Percentiles rank a stretch among this genome's conserved stretches.
phyloP scores from a whole-genome alignment of 1,140 invertebrate genomes.

The Lysiphlebus fabarum region DNA sequence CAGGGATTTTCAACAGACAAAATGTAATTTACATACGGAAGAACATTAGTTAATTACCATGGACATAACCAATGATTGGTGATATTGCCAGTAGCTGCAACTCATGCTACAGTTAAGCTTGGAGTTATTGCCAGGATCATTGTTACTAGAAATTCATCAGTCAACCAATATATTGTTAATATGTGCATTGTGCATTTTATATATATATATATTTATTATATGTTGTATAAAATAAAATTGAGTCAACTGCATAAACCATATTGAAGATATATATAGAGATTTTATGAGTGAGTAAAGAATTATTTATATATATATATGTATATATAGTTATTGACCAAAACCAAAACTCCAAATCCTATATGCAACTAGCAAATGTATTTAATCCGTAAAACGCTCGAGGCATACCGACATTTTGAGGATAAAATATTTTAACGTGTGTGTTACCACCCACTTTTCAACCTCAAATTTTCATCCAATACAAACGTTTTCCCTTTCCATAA shows the following conservation, averaged over 20 bases:
- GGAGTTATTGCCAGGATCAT: constrained; percentile 55
- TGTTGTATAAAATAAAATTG: background rate
- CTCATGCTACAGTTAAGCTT: constrained; percentile 49
- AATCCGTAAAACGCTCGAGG: constrained; percentile 27
- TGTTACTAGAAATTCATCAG: constrained; percentile 53
- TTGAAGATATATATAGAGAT: constrained; percentile 1
- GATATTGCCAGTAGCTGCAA: constrained; percentile 45
- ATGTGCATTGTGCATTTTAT: too few species aligned
- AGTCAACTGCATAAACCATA: too few species aligned
- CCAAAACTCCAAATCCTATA: constrained; percentile 13
- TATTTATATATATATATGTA: background rate
- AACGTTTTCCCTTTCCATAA: background rate
- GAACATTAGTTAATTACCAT: constrained; percentile 56
- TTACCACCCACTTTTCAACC: background rate
- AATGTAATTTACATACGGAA: constrained; percentile 50
- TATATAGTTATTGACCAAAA: constrained; percentile 6
- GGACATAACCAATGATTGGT: constrained; percentile 55
- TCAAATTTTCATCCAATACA: background rate
- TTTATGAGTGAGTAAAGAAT: constrained; percentile 2
- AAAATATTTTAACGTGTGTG: constrained; percentile 11
- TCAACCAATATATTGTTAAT: constrained; percentile 32
- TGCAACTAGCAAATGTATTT: constrained; percentile 22
- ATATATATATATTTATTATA: constrained; percentile 15
- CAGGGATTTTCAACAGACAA: constrained; percentile 20
- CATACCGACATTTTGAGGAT: constrained; percentile 27